These are phyloP conservation scores for Ctenoplectra terminalis DNA, from an alignment of 1,140 invertebrate species.

Conservation along the genomic window DNA sequence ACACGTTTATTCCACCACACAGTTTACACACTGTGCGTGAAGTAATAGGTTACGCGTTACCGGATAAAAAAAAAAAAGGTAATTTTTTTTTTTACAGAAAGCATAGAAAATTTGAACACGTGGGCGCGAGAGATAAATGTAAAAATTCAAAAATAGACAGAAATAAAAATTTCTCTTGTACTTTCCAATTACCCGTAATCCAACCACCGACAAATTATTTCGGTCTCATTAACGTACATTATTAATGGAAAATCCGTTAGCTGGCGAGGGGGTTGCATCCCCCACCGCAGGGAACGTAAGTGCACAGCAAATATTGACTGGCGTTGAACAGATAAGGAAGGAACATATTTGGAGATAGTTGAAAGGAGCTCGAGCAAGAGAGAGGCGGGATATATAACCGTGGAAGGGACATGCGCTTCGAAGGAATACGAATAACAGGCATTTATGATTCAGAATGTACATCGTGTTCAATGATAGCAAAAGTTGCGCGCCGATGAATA, in stretches of 20 bases:
- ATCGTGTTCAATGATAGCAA: background rate
- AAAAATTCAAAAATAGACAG: no score
- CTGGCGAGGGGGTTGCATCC: background rate
- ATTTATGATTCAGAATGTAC: slow-evolving; percentile 20
- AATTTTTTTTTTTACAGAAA: no score
- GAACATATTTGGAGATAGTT: slow-evolving; percentile 10
- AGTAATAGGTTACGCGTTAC: background rate
- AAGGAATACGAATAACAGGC: background rate
- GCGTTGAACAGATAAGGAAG: slow-evolving; percentile 12
- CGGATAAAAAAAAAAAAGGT: no score
- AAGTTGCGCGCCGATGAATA: background rate
- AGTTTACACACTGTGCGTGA: background rate
- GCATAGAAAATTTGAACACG: no score
- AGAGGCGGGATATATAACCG: background rate
- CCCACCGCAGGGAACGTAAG: background rate
- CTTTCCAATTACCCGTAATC: background rate
- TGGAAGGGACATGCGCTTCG: slow-evolving; percentile 13
- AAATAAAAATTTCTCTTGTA: background rate
- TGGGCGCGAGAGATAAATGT: no score
- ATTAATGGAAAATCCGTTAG: slow-evolving; percentile 1
- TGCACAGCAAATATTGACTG: slow-evolving; percentile 34
- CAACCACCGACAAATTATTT: background rate
- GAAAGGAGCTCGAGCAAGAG: background rate
- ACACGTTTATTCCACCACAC: background rate
- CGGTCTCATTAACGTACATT: background rate